Percentiles rank a stretch among this genome's conserved stretches.
Evolutionary conservation across 2,888 invertebrate species (phyloP).

Genomic region (Euclidia mi): DNA sequence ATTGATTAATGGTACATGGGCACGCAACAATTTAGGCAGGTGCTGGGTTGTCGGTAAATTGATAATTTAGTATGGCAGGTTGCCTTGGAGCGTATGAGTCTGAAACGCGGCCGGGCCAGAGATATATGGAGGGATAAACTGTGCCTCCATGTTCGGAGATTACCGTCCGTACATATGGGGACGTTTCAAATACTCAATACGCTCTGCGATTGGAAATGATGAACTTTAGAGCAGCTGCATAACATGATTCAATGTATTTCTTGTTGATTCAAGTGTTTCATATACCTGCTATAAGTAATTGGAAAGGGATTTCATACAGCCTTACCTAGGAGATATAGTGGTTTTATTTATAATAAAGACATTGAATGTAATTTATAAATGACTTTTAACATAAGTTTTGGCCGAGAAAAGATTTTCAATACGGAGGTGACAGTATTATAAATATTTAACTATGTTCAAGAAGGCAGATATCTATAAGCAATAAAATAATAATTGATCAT

Average conservation of each 20-base stretch:
- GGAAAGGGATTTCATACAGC: too few relatives aligned
- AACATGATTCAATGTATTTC: slow-evolving; percentile 36
- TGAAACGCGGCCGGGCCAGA: slow-evolving; percentile 50
- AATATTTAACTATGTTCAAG: too few relatives aligned
- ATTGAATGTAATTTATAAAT: too few relatives aligned
- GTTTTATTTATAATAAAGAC: too few relatives aligned
- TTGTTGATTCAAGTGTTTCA: slow-evolving; percentile 25
- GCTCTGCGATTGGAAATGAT: slow-evolving; percentile 63
- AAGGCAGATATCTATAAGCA: too few relatives aligned
- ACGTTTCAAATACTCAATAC: slow-evolving; percentile 69
- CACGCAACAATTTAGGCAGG: slow-evolving; percentile 80
- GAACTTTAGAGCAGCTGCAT: slow-evolving; percentile 28
- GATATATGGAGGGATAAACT: slow-evolving; percentile 77
- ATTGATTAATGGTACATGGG: slow-evolving; percentile 74
- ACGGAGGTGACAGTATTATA: too few relatives aligned
- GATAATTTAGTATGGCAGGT: slow-evolving; percentile 66
- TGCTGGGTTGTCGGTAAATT: slow-evolving; percentile 68
- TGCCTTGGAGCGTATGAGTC: slow-evolving; percentile 48
- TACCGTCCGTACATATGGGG: slow-evolving; percentile 67
- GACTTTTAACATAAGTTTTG: too few relatives aligned
- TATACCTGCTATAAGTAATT: too few relatives aligned
- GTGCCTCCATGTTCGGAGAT: slow-evolving; percentile 71
- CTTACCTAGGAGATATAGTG: too few relatives aligned
- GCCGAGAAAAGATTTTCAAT: too few relatives aligned
- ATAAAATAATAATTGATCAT: too few relatives aligned